A percentile compares a stretch with the other conserved stretches of the same genome.
These are phyloP conservation scores for Origma solitaria DNA, from an alignment of 2,113 vertebrate species.

Conservation along the genomic window DNA sequence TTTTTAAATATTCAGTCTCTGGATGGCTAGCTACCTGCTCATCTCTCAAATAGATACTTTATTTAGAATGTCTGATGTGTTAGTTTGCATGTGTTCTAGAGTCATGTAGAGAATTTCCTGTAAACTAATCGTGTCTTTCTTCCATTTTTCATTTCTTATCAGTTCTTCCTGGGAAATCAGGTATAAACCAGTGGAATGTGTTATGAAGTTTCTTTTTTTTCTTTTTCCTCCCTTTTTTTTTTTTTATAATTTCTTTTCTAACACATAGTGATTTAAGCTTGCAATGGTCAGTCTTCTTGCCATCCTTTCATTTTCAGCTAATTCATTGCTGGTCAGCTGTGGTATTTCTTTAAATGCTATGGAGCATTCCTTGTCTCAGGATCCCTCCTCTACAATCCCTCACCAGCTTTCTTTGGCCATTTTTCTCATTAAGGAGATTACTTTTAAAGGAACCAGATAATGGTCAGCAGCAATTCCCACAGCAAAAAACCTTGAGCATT, in stretches of 20 bases:
- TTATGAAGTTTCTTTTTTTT: conserved; percentile 53
- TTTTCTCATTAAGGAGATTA: conserved; percentile 68
- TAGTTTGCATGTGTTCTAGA: conserved; percentile 64
- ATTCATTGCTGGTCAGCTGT: conserved; percentile 71
- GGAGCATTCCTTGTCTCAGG: conserved; percentile 37
- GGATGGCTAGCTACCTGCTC: conserved; percentile 17
- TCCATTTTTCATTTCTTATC: conserved; percentile 84
- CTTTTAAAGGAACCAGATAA: conserved; percentile 79
- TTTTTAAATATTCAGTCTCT: background rate
- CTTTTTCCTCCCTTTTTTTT: background rate
- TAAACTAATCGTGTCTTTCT: conserved; percentile 82
- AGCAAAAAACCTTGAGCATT: background rate
- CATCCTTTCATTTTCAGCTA: conserved; percentile 65
- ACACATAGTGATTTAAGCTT: conserved; percentile 71
- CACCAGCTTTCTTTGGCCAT: conserved; percentile 48
- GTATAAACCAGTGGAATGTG: conserved; percentile 86
- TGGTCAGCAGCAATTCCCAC: background rate
- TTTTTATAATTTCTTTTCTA: background rate
- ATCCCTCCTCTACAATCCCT: background rate
- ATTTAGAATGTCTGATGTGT: conserved; percentile 31
- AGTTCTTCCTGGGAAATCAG: conserved; percentile 99
- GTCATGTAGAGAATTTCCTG: conserved; percentile 60
- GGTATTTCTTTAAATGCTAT: conserved; percentile 63
- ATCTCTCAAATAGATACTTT: conserved; percentile 42
- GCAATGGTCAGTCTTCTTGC: conserved; percentile 56